Percentiles rank a stretch among this genome's conserved stretches.
phyloP scores from a whole-genome alignment of 2,113 vertebrate species.

The Amphiprion percula region DNA sequence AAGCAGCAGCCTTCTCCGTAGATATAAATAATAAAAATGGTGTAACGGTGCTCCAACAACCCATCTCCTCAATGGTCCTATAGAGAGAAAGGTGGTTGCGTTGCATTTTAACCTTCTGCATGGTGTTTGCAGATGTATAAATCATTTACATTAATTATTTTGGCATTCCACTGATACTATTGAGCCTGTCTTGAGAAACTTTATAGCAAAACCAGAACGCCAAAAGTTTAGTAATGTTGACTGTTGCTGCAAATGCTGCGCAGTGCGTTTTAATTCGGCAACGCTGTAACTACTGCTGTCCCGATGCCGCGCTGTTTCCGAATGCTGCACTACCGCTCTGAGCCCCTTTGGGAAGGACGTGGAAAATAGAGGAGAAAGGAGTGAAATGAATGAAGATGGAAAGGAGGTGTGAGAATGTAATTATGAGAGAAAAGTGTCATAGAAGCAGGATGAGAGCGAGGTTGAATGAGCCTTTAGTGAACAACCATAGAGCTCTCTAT shows the following conservation, averaged over 20 bases:
- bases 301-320: constrained; percentile 35
- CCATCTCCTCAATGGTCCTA: neutral
- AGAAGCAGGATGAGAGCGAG: constrained; percentile 26
- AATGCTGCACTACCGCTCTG: constrained; percentile 48
- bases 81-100: neutral
- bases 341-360: constrained; percentile 48
- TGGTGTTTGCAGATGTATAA: constrained; percentile 26
- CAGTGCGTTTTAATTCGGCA: constrained; percentile 59
- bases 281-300: constrained; percentile 44
- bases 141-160: constrained; percentile 38
- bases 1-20: constrained; percentile 20
- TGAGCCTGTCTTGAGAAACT: constrained; percentile 28
- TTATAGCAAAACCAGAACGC: constrained; percentile 32
- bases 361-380: constrained; percentile 29
- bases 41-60: constrained; percentile 30
- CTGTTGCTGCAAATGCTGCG: constrained; percentile 12
- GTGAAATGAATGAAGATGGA: constrained; percentile 63
- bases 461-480: constrained; percentile 57
- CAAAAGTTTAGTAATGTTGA: constrained; percentile 53
- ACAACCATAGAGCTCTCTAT: constrained; percentile 45
- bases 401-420: constrained; percentile 61
- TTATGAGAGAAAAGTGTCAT: constrained; percentile 58
- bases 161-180: constrained; percentile 38
- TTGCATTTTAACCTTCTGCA: constrained; percentile 21
- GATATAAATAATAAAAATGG: constrained; percentile 44